phyloP scores from a whole-genome alignment of 1,140 invertebrate species.

The Magallana ariakensis region DNA sequence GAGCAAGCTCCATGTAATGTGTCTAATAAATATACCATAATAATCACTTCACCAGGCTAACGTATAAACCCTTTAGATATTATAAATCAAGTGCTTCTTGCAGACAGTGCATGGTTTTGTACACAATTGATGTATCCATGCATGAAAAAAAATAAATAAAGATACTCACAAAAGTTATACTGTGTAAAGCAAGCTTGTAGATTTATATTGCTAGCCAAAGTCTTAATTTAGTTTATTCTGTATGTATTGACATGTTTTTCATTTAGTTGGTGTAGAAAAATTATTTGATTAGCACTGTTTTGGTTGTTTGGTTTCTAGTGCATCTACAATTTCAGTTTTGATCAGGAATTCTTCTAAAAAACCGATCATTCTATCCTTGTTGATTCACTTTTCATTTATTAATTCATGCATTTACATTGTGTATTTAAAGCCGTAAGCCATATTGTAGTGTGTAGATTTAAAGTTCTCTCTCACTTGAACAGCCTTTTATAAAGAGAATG shows the following conservation, averaged over 20 bases:
- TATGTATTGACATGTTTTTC: not conserved
- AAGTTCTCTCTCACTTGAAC: constrained; percentile 5
- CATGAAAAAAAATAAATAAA: not conserved
- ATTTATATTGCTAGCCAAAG: not conserved
- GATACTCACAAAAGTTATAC: not conserved
- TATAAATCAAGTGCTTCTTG: not conserved
- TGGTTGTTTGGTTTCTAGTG: constrained; percentile 5
- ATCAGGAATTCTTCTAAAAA: not conserved
- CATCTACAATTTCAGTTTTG: not conserved
- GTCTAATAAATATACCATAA: not conserved
- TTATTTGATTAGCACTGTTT: constrained; percentile 14
- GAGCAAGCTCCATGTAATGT: not conserved
- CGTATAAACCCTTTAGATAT: not conserved
- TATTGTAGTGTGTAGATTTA: constrained; percentile 28
- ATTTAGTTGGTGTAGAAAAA: not conserved
- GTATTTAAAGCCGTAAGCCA: not conserved
- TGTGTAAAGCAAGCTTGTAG: not conserved
- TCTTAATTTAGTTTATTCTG: not conserved
- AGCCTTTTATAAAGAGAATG: not conserved
- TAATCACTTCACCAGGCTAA: not conserved
- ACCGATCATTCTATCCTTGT: not conserved
- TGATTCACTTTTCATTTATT: constrained; percentile 1
- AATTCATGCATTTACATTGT: constrained; percentile 11
- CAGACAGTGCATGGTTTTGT: not conserved
- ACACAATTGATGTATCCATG: not conserved